phyloP scores from a whole-genome alignment of 2,888 invertebrate genomes.

The Drosophila nr. medialis region DNA sequence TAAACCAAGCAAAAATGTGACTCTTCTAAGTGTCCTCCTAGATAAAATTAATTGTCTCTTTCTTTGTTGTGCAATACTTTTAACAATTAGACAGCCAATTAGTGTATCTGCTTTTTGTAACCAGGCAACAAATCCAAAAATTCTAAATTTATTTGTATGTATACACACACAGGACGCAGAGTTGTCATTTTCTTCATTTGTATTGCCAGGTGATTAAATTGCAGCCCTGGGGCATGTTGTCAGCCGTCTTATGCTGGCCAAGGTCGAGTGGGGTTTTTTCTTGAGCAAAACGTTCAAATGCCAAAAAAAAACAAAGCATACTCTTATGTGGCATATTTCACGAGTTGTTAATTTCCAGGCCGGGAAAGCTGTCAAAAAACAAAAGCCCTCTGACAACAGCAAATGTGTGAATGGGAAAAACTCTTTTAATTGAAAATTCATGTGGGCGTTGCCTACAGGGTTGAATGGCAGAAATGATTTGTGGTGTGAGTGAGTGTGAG shows the following conservation, averaged over 20 bases:
- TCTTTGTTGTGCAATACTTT: not conserved
- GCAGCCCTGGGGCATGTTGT: slow-evolving; percentile 53
- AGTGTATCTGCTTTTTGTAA: slow-evolving; percentile 18
- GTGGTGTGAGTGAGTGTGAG: not conserved
- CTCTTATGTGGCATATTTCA: slow-evolving; percentile 69
- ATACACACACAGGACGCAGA: not conserved
- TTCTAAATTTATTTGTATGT: not conserved
- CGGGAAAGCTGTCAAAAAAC: slow-evolving; percentile 47
- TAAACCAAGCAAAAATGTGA: not conserved
- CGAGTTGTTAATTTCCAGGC: slow-evolving; percentile 69
- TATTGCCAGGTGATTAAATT: slow-evolving; percentile 69
- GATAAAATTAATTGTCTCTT: slow-evolving; percentile 12
- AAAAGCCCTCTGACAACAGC: slow-evolving; percentile 6
- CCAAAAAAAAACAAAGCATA: slow-evolving; percentile 52
- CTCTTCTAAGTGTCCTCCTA: too few relatives aligned
- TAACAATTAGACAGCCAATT: slow-evolving; percentile 49
- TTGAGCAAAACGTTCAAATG: slow-evolving; percentile 22
- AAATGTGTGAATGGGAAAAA: slow-evolving; percentile 41
- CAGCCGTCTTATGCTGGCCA: slow-evolving; percentile 45
- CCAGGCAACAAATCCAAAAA: slow-evolving; percentile 38
- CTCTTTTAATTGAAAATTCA: slow-evolving; percentile 74
- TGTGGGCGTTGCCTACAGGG: slow-evolving; percentile 32
- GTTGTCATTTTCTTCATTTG: slow-evolving; percentile 13
- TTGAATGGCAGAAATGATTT: not conserved
- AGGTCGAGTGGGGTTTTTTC: slow-evolving; percentile 38